Conservation (phyloP, 2,113 vertebrate genomes). For the Aphyosemion australe region DNA sequence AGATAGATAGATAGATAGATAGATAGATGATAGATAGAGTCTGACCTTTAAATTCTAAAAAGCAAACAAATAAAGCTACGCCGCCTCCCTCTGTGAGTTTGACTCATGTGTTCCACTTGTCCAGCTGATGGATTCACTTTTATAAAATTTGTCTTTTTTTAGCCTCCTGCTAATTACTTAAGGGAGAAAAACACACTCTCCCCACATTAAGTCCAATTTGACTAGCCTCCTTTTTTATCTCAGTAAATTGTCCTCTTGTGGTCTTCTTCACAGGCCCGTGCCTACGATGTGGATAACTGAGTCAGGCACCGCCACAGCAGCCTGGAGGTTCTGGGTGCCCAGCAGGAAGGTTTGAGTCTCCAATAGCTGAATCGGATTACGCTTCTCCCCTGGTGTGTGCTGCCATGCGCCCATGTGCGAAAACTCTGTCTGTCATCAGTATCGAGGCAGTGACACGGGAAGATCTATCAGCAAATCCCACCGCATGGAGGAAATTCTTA, state of each 20-base stretch:
- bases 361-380: slow-evolving; percentile 77
- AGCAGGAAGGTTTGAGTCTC: slow-evolving; percentile 74
- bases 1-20: background rate
- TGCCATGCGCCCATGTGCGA: slow-evolving; percentile 61
- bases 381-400: slow-evolving; percentile 65
- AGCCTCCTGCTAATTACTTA: slow-evolving; percentile 75
- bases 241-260: slow-evolving; percentile 53
- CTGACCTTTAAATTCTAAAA: slow-evolving; percentile 78
- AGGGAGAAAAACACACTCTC: slow-evolving; percentile 44
- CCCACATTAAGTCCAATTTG: slow-evolving; percentile 53
- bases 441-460: slow-evolving; percentile 61
- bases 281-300: slow-evolving; percentile 72
- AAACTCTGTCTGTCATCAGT: slow-evolving; percentile 77
- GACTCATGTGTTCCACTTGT: slow-evolving; percentile 81
- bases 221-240: slow-evolving; percentile 56
- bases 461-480: slow-evolving; percentile 81
- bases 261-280: slow-evolving; percentile 66
- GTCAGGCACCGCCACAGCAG: slow-evolving; percentile 55
- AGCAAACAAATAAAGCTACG: slow-evolving; percentile 74
- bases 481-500: slow-evolving; percentile 74
- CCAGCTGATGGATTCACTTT: slow-evolving; percentile 81
- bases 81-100: slow-evolving; percentile 67
- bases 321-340: slow-evolving; percentile 65
- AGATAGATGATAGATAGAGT: slow-evolving; percentile 4
- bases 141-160: slow-evolving; percentile 78